phyloP scores from a whole-genome alignment of 2,888 invertebrate genomes.

The Melangyna quadrimaculata region DNA sequence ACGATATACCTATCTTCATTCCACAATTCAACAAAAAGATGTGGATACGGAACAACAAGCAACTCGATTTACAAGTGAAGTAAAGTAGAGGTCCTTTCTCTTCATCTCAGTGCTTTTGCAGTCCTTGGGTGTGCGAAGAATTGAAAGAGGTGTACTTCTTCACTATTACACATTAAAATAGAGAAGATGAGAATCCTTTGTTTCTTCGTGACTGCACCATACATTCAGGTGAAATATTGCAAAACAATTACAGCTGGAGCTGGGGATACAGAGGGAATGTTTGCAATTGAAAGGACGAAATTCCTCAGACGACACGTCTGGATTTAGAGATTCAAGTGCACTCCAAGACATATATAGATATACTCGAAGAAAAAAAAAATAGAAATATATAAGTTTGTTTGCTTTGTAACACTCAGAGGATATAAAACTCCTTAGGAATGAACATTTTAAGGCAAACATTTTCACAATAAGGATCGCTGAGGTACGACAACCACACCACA shows the following conservation, averaged over 20 bases:
- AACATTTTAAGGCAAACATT: conserved; percentile 20
- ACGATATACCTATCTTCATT: conserved; percentile 24
- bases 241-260: conserved; percentile 61
- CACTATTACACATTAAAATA: conserved; percentile 4
- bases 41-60: conserved; percentile 49
- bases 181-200: conserved; percentile 23
- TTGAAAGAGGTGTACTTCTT: conserved; percentile 33
- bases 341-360: background rate
- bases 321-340: conserved; percentile 36
- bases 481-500: background rate
- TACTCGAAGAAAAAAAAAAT: background rate
- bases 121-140: conserved; percentile 5
- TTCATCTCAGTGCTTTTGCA: background rate
- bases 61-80: conserved; percentile 46
- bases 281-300: conserved; percentile 44
- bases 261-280: conserved; percentile 22
- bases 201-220: conserved; percentile 28
- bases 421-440: conserved; percentile 24
- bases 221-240: conserved; percentile 61
- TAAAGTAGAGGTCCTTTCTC: conserved; percentile 9
- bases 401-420: conserved; percentile 29
- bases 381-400: conserved; percentile 1
- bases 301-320: conserved; percentile 49
- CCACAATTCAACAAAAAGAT: conserved; percentile 1
- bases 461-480: conserved; percentile 1